Percentiles rank a stretch among this genome's conserved stretches.
These are phyloP conservation scores for Alosa sapidissima DNA, from an alignment of 2,797 vertebrate genomes.

Conservation along the genomic window DNA sequence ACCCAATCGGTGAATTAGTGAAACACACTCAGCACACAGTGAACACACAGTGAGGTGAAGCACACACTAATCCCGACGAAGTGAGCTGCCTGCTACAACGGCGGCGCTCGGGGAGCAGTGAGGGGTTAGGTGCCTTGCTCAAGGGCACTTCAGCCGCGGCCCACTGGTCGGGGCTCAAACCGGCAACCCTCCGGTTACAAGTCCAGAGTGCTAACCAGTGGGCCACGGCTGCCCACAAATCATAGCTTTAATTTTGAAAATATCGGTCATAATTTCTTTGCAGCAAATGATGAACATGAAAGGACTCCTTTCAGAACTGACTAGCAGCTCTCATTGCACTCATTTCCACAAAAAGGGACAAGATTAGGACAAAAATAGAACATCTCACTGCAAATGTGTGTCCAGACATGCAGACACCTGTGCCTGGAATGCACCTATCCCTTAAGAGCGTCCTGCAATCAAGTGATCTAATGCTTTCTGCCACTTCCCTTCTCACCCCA, in stretches of 20 bases:
- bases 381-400: constrained; percentile 7
- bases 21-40: too few species aligned
- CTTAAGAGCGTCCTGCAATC: constrained; percentile 6
- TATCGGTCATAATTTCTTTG: background rate
- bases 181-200: too few species aligned
- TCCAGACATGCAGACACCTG: constrained; percentile 39
- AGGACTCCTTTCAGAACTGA: background rate
- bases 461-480: background rate
- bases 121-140: too few species aligned
- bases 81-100: too few species aligned
- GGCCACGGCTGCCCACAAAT: too few species aligned
- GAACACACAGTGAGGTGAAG: too few species aligned
- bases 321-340: background rate
- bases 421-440: constrained; percentile 45
- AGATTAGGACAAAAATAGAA: background rate
- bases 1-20: too few species aligned
- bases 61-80: too few species aligned
- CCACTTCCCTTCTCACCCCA: background rate
- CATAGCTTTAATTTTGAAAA: background rate
- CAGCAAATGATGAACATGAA: background rate
- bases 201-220: too few species aligned
- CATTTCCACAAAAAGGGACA: background rate
- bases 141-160: too few species aligned
- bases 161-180: too few species aligned
- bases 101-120: too few species aligned